Conservation (phyloP, 2,888 invertebrate genomes). For the Heteromyza rotundicornis region DNA sequence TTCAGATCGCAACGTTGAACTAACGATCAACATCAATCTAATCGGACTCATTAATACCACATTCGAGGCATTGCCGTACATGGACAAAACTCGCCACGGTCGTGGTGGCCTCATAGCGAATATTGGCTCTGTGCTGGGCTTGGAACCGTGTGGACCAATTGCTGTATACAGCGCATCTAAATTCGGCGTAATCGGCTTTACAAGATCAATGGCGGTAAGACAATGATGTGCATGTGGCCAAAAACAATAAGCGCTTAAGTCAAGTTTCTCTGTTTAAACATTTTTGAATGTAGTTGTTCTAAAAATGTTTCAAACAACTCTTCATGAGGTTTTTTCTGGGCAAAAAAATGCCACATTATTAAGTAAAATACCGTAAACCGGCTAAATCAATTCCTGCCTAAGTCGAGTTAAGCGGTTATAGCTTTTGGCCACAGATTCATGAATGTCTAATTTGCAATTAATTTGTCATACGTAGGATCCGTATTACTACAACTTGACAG, state of each 20-base stretch:
- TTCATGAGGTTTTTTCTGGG: too few species aligned
- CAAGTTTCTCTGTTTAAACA: too few species aligned
- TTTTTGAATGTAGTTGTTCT: too few species aligned
- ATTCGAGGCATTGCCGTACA: conserved; percentile 48
- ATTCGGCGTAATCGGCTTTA: conserved; percentile 56
- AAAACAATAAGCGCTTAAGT: too few species aligned
- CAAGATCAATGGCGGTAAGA: conserved; percentile 45
- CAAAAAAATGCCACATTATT: too few species aligned
- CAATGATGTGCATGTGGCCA: too few species aligned
- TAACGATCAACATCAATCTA: conserved; percentile 33
- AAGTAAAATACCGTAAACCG: too few species aligned
- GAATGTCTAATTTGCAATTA: too few species aligned
- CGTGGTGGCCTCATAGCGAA: conserved; percentile 56
- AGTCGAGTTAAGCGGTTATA: too few species aligned
- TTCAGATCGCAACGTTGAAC: conserved; percentile 32
- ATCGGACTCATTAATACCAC: conserved; percentile 36
- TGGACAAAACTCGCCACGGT: conserved; percentile 54
- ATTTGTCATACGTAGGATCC: conserved; percentile 28
- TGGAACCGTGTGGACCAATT: conserved; percentile 36
- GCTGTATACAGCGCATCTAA: conserved; percentile 53
- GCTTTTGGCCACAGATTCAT: too few species aligned
- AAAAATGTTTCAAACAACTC: too few species aligned
- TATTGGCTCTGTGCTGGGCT: conserved; percentile 48
- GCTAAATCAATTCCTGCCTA: too few species aligned
- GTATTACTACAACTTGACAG: conserved; percentile 34